These are phyloP conservation scores for Xiphorhynchus elegans DNA, from an alignment of 2,113 vertebrate genomes.

Conservation along the genomic window DNA sequence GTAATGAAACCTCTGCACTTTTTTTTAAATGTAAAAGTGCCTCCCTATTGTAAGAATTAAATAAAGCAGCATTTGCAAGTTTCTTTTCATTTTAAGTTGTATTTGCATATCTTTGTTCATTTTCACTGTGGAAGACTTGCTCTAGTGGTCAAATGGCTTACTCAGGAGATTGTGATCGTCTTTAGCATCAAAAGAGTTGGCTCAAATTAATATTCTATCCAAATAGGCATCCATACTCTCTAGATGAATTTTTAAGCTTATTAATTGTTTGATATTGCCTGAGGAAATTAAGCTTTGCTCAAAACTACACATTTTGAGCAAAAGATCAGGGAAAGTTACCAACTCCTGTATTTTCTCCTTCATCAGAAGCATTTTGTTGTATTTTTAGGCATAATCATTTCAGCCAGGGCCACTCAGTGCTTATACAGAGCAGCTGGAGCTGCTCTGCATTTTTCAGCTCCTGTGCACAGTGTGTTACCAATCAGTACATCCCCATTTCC, in stretches of 20 bases:
- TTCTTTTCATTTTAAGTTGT: constrained; percentile 7
- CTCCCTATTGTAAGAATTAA: constrained; percentile 38
- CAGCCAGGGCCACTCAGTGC: neutral
- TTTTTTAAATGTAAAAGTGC: constrained; percentile 34
- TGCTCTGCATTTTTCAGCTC: neutral
- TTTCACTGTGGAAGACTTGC: neutral
- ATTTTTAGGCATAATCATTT: neutral
- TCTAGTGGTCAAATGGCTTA: neutral
- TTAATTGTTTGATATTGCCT: neutral
- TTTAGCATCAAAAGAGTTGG: neutral
- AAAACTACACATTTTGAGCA: neutral
- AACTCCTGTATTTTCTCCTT: neutral
- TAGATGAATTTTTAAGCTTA: neutral
- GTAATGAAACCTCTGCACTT: neutral
- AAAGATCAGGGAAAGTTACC: neutral
- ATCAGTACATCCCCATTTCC: neutral
- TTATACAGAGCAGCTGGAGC: neutral
- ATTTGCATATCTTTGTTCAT: neutral
- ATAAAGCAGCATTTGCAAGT: constrained; percentile 43
- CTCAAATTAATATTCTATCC: neutral
- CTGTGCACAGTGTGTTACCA: neutral
- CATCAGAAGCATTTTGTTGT: neutral
- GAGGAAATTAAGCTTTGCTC: neutral
- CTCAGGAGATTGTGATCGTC: neutral
- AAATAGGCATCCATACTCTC: neutral